Base-by-base conservation (phyloP, 2,888 invertebrate species). In the Tinea semifulvella region DNA sequence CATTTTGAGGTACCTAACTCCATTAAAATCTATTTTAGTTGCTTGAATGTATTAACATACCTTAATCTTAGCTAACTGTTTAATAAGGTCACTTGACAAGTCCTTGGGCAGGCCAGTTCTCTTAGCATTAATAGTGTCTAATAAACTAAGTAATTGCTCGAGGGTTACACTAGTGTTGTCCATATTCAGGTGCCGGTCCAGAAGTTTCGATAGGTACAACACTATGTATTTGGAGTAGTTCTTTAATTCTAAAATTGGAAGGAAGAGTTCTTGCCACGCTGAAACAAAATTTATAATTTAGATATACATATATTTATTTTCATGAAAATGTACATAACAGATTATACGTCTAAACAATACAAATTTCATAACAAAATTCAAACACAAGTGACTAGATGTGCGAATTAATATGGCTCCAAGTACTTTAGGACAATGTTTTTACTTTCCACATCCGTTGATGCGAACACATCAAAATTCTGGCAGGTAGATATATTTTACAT, bases 251-350 rank as follows among this genome's bases (percentile, higher is more conserved):
- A 91, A 71, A 57, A 90, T 69, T 0, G 91, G 89, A 27, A 88
- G 68, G 84, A 91, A 90, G 1, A 90, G 68, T 49, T 91, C 89
- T 66, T 88, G 86, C 88, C 91, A 92, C 10, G 87, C 88, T 87
- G 62, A 42, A 74, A 83, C 45, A 38, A 31, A 7, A n/a, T n/a
- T n/a, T n/a, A n/a, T n/a, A 27, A 27, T 4, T 11, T n/a, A 27
- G 8, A 22, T 22, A 22, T 22, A 22, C 8, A 22, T 22, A 22
- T 22, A 22, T 22, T 7, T 22, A 22, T 22, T 7, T 22, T 7
- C 8, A 22, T 22, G 8, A 7, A 22, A 7, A 22, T 22, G 8
- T 22, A 22, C 8, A 22, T 22, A 5, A 22, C 22, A 7, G 8
- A 22, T n/a, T n/a, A n/a, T n/a, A n/a, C n/a, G n/a, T n/a, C n/a